These are phyloP conservation scores for Machaerirhynchus nigripectus DNA, from an alignment of 2,113 vertebrate species.

Conservation along the genomic window DNA sequence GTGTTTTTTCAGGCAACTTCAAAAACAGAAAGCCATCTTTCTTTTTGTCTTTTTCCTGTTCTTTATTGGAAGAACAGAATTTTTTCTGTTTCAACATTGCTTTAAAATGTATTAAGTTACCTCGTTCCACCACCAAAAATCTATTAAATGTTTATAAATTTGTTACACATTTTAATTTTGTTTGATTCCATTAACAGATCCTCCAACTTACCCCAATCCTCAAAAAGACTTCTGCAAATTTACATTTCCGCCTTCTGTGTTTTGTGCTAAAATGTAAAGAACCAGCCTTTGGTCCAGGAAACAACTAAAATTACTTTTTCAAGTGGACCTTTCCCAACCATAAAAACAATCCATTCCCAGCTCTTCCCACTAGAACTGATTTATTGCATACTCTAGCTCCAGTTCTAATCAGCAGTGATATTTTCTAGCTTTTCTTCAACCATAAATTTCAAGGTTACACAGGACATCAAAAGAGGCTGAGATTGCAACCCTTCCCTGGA, in stretches of 20 bases:
- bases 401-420: background rate
- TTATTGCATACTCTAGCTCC: background rate
- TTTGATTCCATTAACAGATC: constrained; percentile 25
- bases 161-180: background rate
- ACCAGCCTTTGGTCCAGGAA: background rate
- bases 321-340: background rate
- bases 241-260: background rate
- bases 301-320: background rate
- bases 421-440: background rate
- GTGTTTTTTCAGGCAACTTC: constrained; percentile 41
- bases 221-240: background rate
- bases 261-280: background rate
- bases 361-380: background rate
- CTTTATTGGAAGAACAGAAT: constrained; percentile 12
- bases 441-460: background rate
- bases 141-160: background rate
- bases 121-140: background rate
- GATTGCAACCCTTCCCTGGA: background rate
- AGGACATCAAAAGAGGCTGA: background rate
- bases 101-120: constrained; percentile 6
- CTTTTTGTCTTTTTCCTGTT: background rate
- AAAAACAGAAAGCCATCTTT: constrained; percentile 5
- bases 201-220: background rate
- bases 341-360: background rate
- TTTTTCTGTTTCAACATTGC: background rate